Evolutionary conservation across 1,140 invertebrate species (phyloP), one percentile per base, ranked within the genome.

Genomic region (Trigoniulus corallinus): DNA sequence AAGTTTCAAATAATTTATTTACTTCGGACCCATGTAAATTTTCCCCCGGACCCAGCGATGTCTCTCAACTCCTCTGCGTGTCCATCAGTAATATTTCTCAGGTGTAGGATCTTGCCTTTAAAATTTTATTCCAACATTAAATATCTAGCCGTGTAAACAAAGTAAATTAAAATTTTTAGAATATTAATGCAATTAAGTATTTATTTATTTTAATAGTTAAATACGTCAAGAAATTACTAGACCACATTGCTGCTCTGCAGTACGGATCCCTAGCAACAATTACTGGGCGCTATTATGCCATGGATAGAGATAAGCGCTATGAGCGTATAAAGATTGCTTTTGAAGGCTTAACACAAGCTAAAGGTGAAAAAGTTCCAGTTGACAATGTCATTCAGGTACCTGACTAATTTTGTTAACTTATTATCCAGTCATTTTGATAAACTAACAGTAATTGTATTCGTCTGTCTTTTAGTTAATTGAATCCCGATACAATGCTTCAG

Each of bases 271-370:
- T 74, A 21, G 57, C 63, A 10, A 68, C 65, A n/a, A 61, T 74
- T 53, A 62, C 59, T 46, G 71, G 71, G 1, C 59, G 72, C 21
- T 72, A 73, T 56, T 72, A 74, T 58, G 71, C 72, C 10, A 72
- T 72, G 71, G 71, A 72, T 58, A 57, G 71, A 25, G 71, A 74
- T 58, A 72, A 72, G 51, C 58, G 68, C 12, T 68, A 62, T 57
- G 67, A 70, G 48, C 53, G 68, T 39, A 60, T 70, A 24, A 59
- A 71, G 51, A 55, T 71, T 20, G 72, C 71, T 12, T 74, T 68
- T 56, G 69, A 74, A 20, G 69, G 66, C 12, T 42, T 72, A 47
- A 61, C 69, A 29, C 61, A 59, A 47, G 67, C 64, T n/a, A 57
- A 56, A 25, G 72, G 70, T 7, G 65, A 70, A 54, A 51, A 59